Evolutionary conservation across 2,888 invertebrate genomes (phyloP).

Genomic region (Cinara cedri): DNA sequence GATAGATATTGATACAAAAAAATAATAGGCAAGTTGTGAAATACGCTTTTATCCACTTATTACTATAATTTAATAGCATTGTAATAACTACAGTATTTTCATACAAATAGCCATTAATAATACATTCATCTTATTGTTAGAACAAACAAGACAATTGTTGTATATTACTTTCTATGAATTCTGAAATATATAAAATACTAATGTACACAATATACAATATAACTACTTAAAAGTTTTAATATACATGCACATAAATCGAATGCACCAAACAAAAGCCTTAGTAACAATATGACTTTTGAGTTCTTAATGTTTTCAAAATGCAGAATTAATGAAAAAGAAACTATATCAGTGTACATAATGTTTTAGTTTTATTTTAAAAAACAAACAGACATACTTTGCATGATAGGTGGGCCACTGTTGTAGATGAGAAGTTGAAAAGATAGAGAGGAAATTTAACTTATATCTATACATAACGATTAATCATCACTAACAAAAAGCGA

Average conservation of each 20-base stretch:
- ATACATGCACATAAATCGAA: not conserved
- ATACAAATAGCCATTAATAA: constrained; percentile 10
- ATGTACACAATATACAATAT: not conserved
- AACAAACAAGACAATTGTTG: not conserved
- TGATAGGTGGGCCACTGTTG: no score
- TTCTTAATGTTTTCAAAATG: no score
- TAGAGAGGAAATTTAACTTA: no score
- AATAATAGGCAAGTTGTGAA: no score
- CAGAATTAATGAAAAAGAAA: no score
- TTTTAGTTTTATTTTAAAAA: no score
- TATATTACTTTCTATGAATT: not conserved
- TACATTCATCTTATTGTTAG: not conserved
- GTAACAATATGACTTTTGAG: no score
- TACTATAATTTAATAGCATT: not conserved
- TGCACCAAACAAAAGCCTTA: not conserved
- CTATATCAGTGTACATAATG: no score
- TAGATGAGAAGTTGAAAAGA: no score
- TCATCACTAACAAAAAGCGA: no score
- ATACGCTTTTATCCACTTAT: not conserved
- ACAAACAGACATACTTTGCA: no score
- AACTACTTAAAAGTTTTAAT: constrained; percentile 1
- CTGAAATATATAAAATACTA: not conserved
- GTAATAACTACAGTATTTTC: not conserved
- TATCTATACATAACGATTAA: no score
- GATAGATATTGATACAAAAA: not conserved